phyloP scores from a whole-genome alignment of 2,888 invertebrate genomes.

The Stenoptilia bipunctidactyla region DNA sequence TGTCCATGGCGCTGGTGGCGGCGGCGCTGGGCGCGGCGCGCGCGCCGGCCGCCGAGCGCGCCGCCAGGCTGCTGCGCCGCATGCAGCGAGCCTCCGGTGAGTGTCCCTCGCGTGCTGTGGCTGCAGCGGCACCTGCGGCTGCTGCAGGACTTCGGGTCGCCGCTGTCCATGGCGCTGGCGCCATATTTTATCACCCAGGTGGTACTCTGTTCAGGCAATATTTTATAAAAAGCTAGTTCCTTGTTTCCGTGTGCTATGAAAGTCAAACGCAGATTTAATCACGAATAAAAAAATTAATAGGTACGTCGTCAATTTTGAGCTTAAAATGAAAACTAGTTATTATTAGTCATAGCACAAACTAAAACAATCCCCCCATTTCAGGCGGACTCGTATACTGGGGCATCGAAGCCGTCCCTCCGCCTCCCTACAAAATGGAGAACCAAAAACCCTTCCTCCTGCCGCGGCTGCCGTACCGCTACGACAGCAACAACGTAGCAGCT shows the following conservation, averaged over 20 bases:
- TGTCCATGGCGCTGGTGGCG: conserved; percentile 89
- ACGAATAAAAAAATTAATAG: too few species aligned
- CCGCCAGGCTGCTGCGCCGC: conserved; percentile 78
- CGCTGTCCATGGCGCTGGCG: conserved; percentile 90
- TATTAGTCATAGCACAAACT: too few species aligned
- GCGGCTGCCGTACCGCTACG: conserved; percentile 88
- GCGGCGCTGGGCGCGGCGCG: conserved; percentile 88
- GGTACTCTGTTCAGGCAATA: too few species aligned
- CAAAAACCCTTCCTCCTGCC: conserved; percentile 92
- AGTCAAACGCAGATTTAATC: too few species aligned
- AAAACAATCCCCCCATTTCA: conserved; percentile 29
- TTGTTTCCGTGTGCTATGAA: too few species aligned
- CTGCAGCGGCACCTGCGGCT: conserved; percentile 86
- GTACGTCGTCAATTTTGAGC: too few species aligned
- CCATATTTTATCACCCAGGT: too few species aligned
- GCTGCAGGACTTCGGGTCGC: conserved; percentile 77
- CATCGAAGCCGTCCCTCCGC: conserved; percentile 80
- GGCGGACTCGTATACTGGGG: conserved; percentile 91
- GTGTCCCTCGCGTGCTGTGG: conserved; percentile 75
- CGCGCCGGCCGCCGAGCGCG: conserved; percentile 88
- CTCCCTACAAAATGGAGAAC: conserved; percentile 89
- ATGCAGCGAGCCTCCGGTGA: conserved; percentile 77
- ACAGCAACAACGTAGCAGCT: conserved; percentile 92
- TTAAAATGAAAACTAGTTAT: too few species aligned
- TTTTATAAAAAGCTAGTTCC: too few species aligned